phyloP scores from a whole-genome alignment of 2,888 invertebrate species.

The Chymomyza procnemis region DNA sequence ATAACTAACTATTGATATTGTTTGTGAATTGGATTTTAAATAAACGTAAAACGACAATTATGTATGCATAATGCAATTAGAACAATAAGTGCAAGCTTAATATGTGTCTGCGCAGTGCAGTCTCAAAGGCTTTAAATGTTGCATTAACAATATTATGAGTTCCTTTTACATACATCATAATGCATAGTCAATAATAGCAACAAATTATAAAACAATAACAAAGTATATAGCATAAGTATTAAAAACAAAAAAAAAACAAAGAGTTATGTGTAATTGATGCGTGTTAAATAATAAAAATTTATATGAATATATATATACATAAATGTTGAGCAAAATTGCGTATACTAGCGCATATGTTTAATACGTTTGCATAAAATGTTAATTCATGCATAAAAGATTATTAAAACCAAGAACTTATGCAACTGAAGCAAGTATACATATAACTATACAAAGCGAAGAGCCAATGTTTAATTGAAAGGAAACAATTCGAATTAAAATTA shows the following conservation, averaged over 20 bases:
- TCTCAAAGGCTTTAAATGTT: constrained; percentile 66
- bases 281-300: constrained; percentile 37
- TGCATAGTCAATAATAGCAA: background rate
- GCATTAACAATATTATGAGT: constrained; percentile 52
- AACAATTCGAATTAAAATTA: constrained; percentile 2
- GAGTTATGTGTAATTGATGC: constrained; percentile 15
- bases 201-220: constrained; percentile 46
- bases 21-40: constrained; percentile 38
- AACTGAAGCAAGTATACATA: background rate
- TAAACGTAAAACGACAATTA: constrained; percentile 11
- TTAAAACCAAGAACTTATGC: background rate
- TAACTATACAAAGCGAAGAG: background rate
- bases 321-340: constrained; percentile 67
- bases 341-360: constrained; percentile 49
- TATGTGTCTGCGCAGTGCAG: constrained; percentile 42
- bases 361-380: constrained; percentile 47
- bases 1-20: background rate
- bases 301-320: constrained; percentile 44
- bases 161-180: constrained; percentile 43
- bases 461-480: constrained; percentile 1
- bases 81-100: constrained; percentile 61
- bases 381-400: constrained; percentile 10
- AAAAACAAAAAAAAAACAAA: constrained; percentile 19
- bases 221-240: constrained; percentile 15
- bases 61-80: constrained; percentile 33